Percentiles rank a stretch among this genome's conserved stretches.
phyloP scores from a whole-genome alignment of 2,888 invertebrate genomes.

The Andrena minutula region DNA sequence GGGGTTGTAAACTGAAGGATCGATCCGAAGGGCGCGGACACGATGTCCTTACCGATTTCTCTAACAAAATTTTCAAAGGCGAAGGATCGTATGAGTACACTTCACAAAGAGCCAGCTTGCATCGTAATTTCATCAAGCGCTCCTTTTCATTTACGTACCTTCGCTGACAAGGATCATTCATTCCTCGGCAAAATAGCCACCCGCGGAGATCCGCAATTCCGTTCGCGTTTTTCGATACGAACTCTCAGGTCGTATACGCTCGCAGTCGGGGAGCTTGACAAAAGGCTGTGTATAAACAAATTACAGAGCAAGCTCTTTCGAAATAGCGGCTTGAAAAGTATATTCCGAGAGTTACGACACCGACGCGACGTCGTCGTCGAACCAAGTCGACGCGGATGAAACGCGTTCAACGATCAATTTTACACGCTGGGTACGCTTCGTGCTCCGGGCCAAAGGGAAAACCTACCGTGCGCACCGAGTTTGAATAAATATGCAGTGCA shows the following conservation, averaged over 20 bases:
- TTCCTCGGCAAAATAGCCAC: background rate
- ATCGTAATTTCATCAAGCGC: background rate
- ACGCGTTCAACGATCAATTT: conserved; percentile 57
- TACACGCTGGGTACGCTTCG: conserved; percentile 13
- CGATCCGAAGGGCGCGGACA: background rate
- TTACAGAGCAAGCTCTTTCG: conserved; percentile 34
- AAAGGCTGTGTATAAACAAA: conserved; percentile 54
- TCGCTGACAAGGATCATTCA: conserved; percentile 7
- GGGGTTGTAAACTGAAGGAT: background rate
- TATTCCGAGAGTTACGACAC: conserved; percentile 48
- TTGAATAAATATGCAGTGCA: conserved; percentile 15
- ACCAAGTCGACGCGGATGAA: too few relatives aligned
- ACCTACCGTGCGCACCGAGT: conserved; percentile 20
- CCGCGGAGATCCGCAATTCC: conserved; percentile 10
- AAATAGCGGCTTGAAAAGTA: conserved; percentile 42
- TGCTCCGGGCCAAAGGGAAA: background rate
- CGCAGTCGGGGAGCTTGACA: conserved; percentile 4
- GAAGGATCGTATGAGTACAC: background rate
- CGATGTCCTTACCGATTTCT: too few relatives aligned
- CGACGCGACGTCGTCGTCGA: conserved; percentile 28
- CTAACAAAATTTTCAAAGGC: background rate
- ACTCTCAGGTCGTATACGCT: background rate
- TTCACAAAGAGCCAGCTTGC: too few relatives aligned
- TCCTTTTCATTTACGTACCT: background rate
- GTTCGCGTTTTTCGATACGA: conserved; percentile 2